Base-by-base conservation (phyloP, 1,140 invertebrate genomes). In the Orius insidiosus region DNA sequence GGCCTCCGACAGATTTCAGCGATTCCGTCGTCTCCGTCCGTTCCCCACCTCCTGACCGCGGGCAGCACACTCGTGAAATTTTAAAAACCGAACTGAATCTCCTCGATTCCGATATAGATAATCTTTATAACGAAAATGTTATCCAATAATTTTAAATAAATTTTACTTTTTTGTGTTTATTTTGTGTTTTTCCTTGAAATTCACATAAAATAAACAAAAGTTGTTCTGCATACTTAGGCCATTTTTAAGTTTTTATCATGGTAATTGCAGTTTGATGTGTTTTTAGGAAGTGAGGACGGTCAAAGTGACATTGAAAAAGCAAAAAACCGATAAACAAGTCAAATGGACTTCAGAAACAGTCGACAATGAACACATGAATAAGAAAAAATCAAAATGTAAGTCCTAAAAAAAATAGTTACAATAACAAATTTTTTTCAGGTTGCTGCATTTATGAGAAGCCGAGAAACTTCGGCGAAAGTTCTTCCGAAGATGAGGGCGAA, bases 321-420 rank as follows among this genome's bases (percentile, higher is more conserved):
- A 81, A 1, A 75, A 75, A 58, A 68, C 69, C 32, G 69, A 72
- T 52, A 80, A 85, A 63, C 78, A 85, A 64, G 87, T 94, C 2
- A 75, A 80, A 53, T 94, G 86, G 82, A 78, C 76, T 18, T 74
- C 76, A 46, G 85, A 79, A 52, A 90, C 87, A 1, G 80, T 94
- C 11, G 87, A 94, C 60, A 94, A 94, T 68, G 88, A 94, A 65
- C 63, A 88, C 59, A 74, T 92, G 75, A 84, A 85, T 57, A 87
- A 83, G 62, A 90, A 88, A 63, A 93, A 93, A 64, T 92, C 87
- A 43, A 94, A 92, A 73, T 92, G 88, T 90, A 70, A 75, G 71
- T 61, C 7, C 24, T 4, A 24, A 24, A 24, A 13, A 5, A 18
- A 46, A 19, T 34, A 11, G 11, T 19, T 47, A n/a, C n/a, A n/a